Percentiles rank a stretch among this genome's conserved stretches.
phyloP scores from a whole-genome alignment of 2,797 vertebrate species.

The Oryzias dopingdopingensis region DNA sequence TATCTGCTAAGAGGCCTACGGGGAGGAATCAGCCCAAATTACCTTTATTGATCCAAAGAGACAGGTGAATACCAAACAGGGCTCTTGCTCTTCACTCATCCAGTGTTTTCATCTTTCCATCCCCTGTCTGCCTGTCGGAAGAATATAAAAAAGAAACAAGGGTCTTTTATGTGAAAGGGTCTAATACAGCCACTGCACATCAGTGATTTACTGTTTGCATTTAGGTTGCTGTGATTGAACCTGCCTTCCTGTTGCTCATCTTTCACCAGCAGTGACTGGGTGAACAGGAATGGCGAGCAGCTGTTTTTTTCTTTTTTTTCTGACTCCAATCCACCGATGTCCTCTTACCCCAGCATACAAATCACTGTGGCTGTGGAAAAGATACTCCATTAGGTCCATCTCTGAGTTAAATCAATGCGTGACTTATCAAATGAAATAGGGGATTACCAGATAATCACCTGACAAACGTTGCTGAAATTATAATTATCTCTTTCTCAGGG shows the following conservation, averaged over 20 bases:
- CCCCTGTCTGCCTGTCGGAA: conserved; percentile 31
- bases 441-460: conserved; percentile 81
- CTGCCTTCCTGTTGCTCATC: conserved; percentile 57
- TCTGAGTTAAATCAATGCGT: conserved; percentile 79
- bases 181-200: conserved; percentile 33
- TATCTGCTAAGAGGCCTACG: conserved; percentile 78
- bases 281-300: conserved; percentile 40
- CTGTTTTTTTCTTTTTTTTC: conserved; percentile 67
- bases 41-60: conserved; percentile 79
- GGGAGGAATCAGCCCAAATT: conserved; percentile 80
- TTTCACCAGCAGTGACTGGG: conserved; percentile 34
- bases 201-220: conserved; percentile 65
- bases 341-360: conserved; percentile 75
- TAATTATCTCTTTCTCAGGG: conserved; percentile 76
- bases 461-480: conserved; percentile 78
- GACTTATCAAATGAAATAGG: conserved; percentile 83
- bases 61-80: conserved; percentile 80
- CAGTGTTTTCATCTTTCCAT: conserved; percentile 39
- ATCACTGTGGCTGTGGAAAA: conserved; percentile 72
- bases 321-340: conserved; percentile 66
- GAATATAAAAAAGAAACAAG: conserved; percentile 29
- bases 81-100: conserved; percentile 53
- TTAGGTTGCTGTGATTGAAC: conserved; percentile 62
- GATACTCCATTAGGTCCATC: conserved; percentile 80
- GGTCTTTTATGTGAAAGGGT: conserved; percentile 34